Base-by-base conservation (phyloP, 2,888 invertebrate species). In the Odontomyia ornata region DNA sequence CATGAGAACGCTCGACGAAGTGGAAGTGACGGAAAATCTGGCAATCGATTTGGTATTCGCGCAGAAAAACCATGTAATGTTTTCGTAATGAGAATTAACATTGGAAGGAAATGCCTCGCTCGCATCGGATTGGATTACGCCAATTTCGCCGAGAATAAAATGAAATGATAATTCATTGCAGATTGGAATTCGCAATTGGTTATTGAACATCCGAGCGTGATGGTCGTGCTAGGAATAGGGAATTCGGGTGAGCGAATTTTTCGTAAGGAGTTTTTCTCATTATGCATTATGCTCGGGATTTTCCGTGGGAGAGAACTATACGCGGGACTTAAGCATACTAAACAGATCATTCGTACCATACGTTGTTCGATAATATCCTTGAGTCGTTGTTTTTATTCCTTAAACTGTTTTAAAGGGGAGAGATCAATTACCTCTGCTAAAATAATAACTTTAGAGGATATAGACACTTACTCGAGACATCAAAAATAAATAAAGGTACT, bases 61-160 rank as follows among this genome's bases (percentile, higher is more conserved):
- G 46, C 69, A 46, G 69, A 69, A 69, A 69, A 69, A 46, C 43
- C 69, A 69, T 69, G 47, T 25, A 69, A 69, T 69, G 69, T 69
- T 69, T 69, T 69, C 69, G 46, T 69, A 69, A 69, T 69, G 69
- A 69, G 69, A 27, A 47, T 47, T 46, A 69, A 69, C 47, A 69
- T 69, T 69, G 46, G 47, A 47, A 69, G 47, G 46, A 25, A 69
- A 23, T 46, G 69, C 21, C 69, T 69, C 23, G 27, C 69, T 69
- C 23, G 27, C 13, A 23, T 69, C 18, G 46, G 47, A 69, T 69
- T 69, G 47, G 69, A 69, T 69, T 69, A 47, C 25, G 25, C 47
- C 69, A 69, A 69, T 69, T 11, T 69, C 25, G 23, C 23, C 23
- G 47, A 46, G 23, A 69, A 25, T 46, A 47, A 69, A 69, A 69